phyloP scores from a whole-genome alignment of 2,888 invertebrate species.

The Acronicta aceris region DNA sequence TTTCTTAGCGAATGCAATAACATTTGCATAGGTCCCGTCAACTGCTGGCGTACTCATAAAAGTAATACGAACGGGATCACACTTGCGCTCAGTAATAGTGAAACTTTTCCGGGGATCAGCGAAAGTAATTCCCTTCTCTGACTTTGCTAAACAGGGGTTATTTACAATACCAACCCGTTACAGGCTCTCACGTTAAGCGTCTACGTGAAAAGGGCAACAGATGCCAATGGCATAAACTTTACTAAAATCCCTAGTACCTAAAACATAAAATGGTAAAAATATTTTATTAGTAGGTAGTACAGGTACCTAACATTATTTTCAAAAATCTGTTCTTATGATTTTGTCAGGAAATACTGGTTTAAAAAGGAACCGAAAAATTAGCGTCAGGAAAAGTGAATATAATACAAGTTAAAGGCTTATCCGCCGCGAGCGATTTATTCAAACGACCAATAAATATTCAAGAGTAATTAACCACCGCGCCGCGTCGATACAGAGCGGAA shows the following conservation, averaged over 20 bases:
- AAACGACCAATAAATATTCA: constrained; percentile 89
- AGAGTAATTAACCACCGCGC: constrained; percentile 84
- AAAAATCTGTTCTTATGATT: constrained; percentile 19
- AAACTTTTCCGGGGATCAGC: constrained; percentile 77
- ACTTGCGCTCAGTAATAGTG: constrained; percentile 76
- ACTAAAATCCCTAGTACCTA: constrained; percentile 33
- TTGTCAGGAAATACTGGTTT: constrained; percentile 50
- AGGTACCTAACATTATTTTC: constrained; percentile 2
- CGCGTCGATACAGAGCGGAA: constrained; percentile 77
- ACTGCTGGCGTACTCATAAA: constrained; percentile 80
- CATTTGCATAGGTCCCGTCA: constrained; percentile 84
- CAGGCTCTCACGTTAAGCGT: constrained; percentile 58
- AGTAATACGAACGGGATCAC: constrained; percentile 82
- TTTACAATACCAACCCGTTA: constrained; percentile 68
- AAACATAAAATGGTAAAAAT: constrained; percentile 33
- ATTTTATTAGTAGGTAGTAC: constrained; percentile 13
- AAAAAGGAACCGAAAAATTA: constrained; percentile 67
- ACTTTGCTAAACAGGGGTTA: constrained; percentile 70
- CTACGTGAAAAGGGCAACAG: constrained; percentile 56
- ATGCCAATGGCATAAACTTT: constrained; percentile 58
- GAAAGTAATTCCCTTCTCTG: constrained; percentile 75
- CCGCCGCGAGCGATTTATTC: constrained; percentile 84
- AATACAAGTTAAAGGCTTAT: constrained; percentile 83
- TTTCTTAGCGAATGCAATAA: constrained; percentile 79
- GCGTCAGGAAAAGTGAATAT: constrained; percentile 76